Conservation (phyloP, 2,888 invertebrate species). For the Linnaemya vulpina region DNA sequence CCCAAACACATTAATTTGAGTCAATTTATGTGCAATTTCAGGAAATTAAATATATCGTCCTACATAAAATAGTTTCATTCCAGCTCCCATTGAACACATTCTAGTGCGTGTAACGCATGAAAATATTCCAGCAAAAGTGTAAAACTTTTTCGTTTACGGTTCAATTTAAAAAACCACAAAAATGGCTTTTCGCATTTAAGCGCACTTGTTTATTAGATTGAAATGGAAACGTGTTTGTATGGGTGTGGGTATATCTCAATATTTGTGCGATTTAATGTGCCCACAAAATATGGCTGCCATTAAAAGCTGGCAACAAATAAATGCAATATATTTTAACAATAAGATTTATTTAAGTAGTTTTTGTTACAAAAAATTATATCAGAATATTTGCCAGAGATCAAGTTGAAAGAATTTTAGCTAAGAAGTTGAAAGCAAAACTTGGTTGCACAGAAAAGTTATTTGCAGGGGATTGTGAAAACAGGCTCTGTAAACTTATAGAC, state of each 20-base stretch:
- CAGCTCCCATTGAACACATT: not conserved
- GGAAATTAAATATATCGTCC: conserved; percentile 26
- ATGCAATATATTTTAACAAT: not conserved
- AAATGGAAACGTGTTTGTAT: not conserved
- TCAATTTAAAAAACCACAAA: conserved; percentile 38
- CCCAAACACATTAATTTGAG: conserved; percentile 19
- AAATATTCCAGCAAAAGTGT: not conserved
- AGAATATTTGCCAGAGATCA: not conserved
- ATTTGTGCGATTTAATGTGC: not conserved
- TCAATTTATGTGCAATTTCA: conserved; percentile 36
- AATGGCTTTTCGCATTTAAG: not conserved
- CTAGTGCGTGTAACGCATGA: not conserved
- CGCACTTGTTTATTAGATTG: not conserved
- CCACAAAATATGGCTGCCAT: conserved; percentile 26
- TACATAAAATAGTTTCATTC: not conserved
- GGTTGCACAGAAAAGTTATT: no score
- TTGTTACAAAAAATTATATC: not conserved
- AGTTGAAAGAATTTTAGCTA: no score
- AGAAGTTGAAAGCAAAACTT: no score
- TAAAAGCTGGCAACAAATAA: not conserved
- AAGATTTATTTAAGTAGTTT: not conserved
- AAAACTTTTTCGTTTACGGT: conserved; percentile 38
- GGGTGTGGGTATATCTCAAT: not conserved
- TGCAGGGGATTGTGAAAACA: no score
- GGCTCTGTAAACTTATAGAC: no score